Percentiles rank a stretch among this genome's conserved stretches.
These are phyloP conservation scores for Xiphophorus maculatus DNA, from an alignment of 2,113 vertebrate species.

Conservation along the genomic window DNA sequence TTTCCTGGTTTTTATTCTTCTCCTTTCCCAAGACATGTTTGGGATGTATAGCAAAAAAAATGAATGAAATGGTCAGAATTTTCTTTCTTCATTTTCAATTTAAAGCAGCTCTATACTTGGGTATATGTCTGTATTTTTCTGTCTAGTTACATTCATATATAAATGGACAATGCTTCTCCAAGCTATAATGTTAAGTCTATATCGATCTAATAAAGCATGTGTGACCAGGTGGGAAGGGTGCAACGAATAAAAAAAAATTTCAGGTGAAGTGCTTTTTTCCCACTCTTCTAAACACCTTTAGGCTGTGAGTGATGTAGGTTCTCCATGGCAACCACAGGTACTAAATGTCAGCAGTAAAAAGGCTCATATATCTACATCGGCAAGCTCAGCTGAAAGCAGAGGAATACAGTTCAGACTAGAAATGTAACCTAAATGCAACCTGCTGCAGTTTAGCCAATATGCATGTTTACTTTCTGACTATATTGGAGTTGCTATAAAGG, in stretches of 20 bases:
- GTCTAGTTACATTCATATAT: neutral
- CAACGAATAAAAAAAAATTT: neutral
- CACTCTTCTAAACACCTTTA: slow-evolving; percentile 1
- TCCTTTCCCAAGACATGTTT: neutral
- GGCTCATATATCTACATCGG: slow-evolving; percentile 7
- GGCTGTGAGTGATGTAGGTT: slow-evolving; percentile 33
- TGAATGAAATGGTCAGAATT: neutral
- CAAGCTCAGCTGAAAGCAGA: neutral
- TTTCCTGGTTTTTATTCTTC: slow-evolving; percentile 8
- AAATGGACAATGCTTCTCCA: slow-evolving; percentile 2
- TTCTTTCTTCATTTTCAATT: neutral
- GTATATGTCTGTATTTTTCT: neutral
- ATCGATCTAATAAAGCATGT: slow-evolving; percentile 40
- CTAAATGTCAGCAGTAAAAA: slow-evolving; percentile 37
- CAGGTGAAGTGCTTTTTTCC: slow-evolving; percentile 1
- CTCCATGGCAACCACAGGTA: slow-evolving; percentile 49
- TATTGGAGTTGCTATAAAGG: too few relatives aligned
- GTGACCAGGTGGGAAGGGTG: slow-evolving; percentile 25
- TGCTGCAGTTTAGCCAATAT: neutral
- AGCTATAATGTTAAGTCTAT: slow-evolving; percentile 46
- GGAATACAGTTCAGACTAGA: neutral
- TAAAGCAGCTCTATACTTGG: neutral
- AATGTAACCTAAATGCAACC: neutral
- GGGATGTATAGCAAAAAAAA: neutral
- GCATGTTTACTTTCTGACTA: neutral